Evolutionary conservation across 2,797 vertebrate species (phyloP).

Genomic region (Urophycis tenuis): DNA sequence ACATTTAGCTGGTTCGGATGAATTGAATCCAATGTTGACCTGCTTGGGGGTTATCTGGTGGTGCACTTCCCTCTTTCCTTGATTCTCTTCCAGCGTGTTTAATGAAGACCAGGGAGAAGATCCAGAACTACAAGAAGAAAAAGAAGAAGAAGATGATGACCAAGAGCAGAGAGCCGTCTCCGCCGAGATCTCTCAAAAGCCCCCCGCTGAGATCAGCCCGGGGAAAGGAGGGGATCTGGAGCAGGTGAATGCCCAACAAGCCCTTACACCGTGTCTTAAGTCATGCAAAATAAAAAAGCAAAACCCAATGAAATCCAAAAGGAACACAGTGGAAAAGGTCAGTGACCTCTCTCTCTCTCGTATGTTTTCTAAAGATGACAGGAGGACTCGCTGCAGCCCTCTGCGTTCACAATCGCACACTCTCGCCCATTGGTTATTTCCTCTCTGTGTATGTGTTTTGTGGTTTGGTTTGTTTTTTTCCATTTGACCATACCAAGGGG

Average conservation of each 20-base stretch:
- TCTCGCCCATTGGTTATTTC: too few relatives aligned
- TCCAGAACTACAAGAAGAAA: conserved; percentile 1
- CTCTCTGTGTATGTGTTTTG: too few relatives aligned
- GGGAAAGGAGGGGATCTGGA: not conserved
- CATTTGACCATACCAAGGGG: too few relatives aligned
- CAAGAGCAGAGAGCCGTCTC: conserved; percentile 42
- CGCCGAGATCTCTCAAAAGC: conserved; percentile 39
- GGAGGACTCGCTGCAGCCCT: too few relatives aligned
- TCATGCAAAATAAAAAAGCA: not conserved
- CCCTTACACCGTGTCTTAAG: not conserved
- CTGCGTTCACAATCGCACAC: too few relatives aligned
- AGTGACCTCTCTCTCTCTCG: not conserved
- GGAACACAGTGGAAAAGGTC: not conserved
- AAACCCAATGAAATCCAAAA: not conserved
- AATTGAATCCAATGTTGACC: not conserved
- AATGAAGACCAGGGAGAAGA: conserved; percentile 2
- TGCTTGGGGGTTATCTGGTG: not conserved
- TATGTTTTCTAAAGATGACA: too few relatives aligned
- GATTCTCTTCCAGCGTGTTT: conserved; percentile 12
- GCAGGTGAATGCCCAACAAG: not conserved
- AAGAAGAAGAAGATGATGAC: conserved; percentile 21
- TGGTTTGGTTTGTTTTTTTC: too few relatives aligned
- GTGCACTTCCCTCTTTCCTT: not conserved
- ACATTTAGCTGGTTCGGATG: not conserved
- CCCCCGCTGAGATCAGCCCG: conserved; percentile 22